Conservation (phyloP, 1,140 invertebrate species). For the Tribolium castaneum region DNA sequence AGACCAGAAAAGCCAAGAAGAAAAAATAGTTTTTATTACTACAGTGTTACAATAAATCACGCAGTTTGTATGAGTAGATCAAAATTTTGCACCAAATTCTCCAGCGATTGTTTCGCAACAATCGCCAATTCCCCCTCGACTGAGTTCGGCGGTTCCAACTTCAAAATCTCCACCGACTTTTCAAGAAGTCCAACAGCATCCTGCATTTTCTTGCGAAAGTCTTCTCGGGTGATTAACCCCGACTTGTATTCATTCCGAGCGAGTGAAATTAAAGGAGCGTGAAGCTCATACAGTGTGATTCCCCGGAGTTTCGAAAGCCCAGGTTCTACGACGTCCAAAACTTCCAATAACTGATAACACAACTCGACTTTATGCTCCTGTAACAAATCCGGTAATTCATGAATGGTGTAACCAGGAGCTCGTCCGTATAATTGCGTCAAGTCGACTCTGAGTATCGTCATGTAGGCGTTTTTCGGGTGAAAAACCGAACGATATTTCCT, state of each 20-base stretch:
- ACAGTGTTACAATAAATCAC: slow-evolving; percentile 27
- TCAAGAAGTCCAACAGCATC: slow-evolving; percentile 71
- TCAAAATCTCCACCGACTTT: slow-evolving; percentile 73
- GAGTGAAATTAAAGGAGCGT: slow-evolving; percentile 78
- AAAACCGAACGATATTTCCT: slow-evolving; percentile 72
- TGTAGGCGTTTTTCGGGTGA: slow-evolving; percentile 78
- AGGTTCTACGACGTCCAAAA: slow-evolving; percentile 79
- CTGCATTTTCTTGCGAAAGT: slow-evolving; percentile 72
- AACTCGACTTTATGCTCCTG: slow-evolving; percentile 81
- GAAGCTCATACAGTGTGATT: slow-evolving; percentile 82
- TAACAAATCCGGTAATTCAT: slow-evolving; percentile 77
- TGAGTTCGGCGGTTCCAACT: slow-evolving; percentile 74
- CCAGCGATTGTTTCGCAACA: slow-evolving; percentile 71
- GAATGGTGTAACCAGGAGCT: slow-evolving; percentile 75
- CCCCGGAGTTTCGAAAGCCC: slow-evolving; percentile 80
- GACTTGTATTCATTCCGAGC: slow-evolving; percentile 73
- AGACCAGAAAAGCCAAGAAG: neutral
- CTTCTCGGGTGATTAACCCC: slow-evolving; percentile 70
- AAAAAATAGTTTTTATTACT: slow-evolving; percentile 46
- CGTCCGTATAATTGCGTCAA: slow-evolving; percentile 82
- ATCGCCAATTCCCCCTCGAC: slow-evolving; percentile 78
- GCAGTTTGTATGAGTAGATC: slow-evolving; percentile 64
- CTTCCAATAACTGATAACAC: slow-evolving; percentile 74
- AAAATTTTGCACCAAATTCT: slow-evolving; percentile 73
- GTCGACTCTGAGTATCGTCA: slow-evolving; percentile 72